phyloP scores from a whole-genome alignment of 2,113 vertebrate genomes.

The Lagenorhynchus albirostris region DNA sequence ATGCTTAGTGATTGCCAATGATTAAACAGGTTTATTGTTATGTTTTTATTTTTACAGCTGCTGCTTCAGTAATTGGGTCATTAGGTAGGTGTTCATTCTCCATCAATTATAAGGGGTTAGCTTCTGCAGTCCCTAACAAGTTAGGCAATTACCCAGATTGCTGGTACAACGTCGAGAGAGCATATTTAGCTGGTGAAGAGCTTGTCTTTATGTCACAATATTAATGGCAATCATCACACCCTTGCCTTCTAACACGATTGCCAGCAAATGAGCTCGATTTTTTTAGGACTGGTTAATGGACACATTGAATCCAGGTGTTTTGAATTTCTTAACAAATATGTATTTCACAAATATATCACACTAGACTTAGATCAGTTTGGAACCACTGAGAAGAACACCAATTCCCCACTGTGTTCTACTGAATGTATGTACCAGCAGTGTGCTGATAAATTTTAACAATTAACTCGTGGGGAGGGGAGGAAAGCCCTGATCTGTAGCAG shows the following conservation, averaged over 20 bases:
- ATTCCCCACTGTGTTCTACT: background rate
- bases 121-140: background rate
- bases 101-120: background rate
- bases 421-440: background rate
- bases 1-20: background rate
- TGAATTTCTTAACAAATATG: background rate
- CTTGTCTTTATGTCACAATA: background rate
- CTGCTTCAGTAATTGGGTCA: background rate
- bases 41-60: background rate
- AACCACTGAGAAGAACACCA: background rate
- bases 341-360: background rate
- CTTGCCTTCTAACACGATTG: background rate
- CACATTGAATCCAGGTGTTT: background rate
- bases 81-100: background rate
- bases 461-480: fast-evolving
- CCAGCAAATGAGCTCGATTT: background rate
- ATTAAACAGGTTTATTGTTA: background rate
- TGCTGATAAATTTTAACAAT: background rate
- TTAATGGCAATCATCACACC: background rate
- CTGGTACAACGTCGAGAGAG: background rate
- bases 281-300: background rate
- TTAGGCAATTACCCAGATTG: background rate
- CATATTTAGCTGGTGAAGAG: background rate
- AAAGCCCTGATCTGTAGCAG: background rate
- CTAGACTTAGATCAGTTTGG: background rate